Base-by-base conservation (phyloP, 2,113 vertebrate genomes). In the Malurus melanocephalus region DNA sequence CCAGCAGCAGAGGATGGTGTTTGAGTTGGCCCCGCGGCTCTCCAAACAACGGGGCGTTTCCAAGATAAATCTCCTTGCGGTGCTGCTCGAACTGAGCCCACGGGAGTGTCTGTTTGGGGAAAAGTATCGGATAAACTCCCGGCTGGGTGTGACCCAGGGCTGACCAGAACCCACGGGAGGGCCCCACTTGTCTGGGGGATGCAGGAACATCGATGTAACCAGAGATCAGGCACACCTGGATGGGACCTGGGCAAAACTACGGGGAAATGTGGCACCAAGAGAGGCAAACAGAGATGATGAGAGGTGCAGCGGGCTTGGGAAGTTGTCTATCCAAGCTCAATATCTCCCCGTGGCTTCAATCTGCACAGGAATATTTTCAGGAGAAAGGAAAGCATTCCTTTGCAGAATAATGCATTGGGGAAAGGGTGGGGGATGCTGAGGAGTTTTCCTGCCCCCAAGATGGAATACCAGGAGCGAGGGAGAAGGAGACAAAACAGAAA, bases 191-290 rank as follows among this genome's bases (percentile, higher is more conserved):
- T 42, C 45, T 26, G 49, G 32, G 67, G 22, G 68, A 15, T 53
- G 48, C 33, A 72, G 68, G 33, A 78, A 38, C 59, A 57, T 28
- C 7, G 1, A 43, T 10, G 49, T 1, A 24, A 19, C 2, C 0
- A 0, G 69, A 19, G 46, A 52, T 11, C 13, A 17, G 49, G 23
- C 33, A 15, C 3, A 1, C 8, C 33, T 49, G 57, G 71, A 52
- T 33, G 16, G 60, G 30, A 48, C 35, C 20, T 2, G 2, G 35
- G 19, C 9, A 18, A 4, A 2, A 19, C 45, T 80, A 40, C 27
- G n/a, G 53, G 27, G 28, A 32, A 38, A 38, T 38, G 24, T 0
- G 55, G 48, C 59, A 53, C 46, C 42, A 2, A 64, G 76, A 45
- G 7, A 35, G 49, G 35, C 18, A 48, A 24, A 48, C 0, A 42